phyloP scores from a whole-genome alignment of 2,797 vertebrate genomes.

The Trichosurus vulpecula region DNA sequence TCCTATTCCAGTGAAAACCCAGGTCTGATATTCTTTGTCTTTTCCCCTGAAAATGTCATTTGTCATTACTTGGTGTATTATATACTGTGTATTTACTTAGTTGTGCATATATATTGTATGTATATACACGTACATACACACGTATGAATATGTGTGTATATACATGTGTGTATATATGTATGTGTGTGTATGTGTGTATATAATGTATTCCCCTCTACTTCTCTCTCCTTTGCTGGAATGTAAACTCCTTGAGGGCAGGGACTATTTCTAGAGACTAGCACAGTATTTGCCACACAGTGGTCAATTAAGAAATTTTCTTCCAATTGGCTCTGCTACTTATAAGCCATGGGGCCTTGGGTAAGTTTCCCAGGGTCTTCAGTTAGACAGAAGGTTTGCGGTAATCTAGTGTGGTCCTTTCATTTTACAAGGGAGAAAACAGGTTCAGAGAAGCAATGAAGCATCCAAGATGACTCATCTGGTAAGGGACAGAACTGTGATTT shows the following conservation, averaged over 20 bases:
- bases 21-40: not conserved
- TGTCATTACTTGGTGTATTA: not conserved
- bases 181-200: not conserved
- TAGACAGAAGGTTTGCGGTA: not conserved
- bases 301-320: not conserved
- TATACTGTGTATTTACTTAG: not conserved
- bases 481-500: not conserved
- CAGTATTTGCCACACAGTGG: not conserved
- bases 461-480: not conserved
- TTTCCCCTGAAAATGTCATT: not conserved
- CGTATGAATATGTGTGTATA: rapidly evolving
- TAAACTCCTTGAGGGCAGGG: not conserved
- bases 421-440: not conserved
- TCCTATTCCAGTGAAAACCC: not conserved
- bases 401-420: not conserved
- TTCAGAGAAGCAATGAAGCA: not conserved
- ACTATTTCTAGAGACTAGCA: not conserved
- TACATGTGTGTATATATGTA: no score
- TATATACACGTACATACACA: not conserved
- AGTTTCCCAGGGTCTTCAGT: not conserved
- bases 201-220: not conserved
- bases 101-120: not conserved
- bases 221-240: not conserved
- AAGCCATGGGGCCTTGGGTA: not conserved
- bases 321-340: not conserved